A percentile compares a stretch with the other conserved stretches of the same genome.
These are phyloP conservation scores for Madoqua kirkii DNA, from an alignment of 2,113 vertebrate species.

Conservation along the genomic window DNA sequence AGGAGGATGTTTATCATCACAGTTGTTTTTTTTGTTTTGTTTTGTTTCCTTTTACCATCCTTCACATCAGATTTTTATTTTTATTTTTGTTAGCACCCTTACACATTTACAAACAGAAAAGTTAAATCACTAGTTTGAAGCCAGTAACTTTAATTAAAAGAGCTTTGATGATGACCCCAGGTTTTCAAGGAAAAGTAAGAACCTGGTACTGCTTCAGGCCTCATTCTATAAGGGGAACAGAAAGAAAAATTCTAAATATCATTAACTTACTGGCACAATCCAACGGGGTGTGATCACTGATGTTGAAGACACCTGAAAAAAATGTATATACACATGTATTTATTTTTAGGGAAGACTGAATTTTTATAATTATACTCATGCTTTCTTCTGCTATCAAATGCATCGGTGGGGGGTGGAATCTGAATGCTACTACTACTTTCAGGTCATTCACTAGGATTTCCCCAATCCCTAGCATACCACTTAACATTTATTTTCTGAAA, in stretches of 20 bases:
- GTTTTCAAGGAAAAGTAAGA: conserved; percentile 25
- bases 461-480: not conserved
- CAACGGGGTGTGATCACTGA: conserved; percentile 88
- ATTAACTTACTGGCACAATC: conserved; percentile 89
- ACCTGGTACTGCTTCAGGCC: not conserved
- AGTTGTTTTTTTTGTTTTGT: not conserved
- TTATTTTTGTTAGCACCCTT: not conserved
- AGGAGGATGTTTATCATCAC: not conserved
- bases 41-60: not conserved
- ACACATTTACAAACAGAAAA: conserved; percentile 33
- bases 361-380: not conserved
- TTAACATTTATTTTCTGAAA: not conserved
- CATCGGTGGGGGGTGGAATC: not conserved
- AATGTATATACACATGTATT: not conserved
- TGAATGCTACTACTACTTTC: not conserved
- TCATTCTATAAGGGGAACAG: not conserved
- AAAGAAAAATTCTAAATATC: not conserved
- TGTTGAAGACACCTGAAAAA: conserved; percentile 82
- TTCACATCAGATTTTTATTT: conserved; percentile 12
- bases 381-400: not conserved
- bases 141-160: not conserved
- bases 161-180: not conserved
- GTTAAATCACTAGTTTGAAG: conserved; percentile 8
- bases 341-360: conserved; percentile 11
- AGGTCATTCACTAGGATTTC: not conserved